Percentiles rank a stretch among this genome's conserved stretches.
These are phyloP conservation scores for Australoheros facetus DNA, from an alignment of 2,797 vertebrate species.

Conservation along the genomic window DNA sequence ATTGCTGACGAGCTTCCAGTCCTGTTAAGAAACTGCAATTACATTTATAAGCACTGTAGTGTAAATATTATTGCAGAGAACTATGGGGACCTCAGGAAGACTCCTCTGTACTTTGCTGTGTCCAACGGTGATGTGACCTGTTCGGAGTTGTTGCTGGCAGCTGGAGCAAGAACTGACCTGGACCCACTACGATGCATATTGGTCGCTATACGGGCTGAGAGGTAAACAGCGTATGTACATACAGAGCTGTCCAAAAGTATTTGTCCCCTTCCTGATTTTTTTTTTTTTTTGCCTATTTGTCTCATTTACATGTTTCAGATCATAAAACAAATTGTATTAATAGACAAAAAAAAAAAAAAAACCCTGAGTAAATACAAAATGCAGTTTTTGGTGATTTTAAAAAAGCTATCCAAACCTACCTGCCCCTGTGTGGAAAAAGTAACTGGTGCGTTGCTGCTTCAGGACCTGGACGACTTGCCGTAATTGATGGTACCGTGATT, in stretches of 20 bases:
- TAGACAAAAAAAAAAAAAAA: background rate
- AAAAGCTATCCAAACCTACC: background rate
- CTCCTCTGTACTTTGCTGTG: constrained; percentile 83
- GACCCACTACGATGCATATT: constrained; percentile 88
- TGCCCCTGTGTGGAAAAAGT: background rate
- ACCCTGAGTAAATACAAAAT: background rate
- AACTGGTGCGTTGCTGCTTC: too few relatives aligned
- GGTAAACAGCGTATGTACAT: constrained; percentile 25
- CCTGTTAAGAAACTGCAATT: background rate
- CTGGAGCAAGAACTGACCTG: constrained; percentile 83
- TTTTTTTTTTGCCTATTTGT: background rate
- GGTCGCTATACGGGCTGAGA: constrained; percentile 84
- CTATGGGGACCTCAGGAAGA: constrained; percentile 85
- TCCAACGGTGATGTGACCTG: constrained; percentile 86
- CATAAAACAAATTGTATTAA: background rate
- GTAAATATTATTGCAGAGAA: constrained; percentile 61
- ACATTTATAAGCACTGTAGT: background rate
- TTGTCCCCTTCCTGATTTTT: background rate
- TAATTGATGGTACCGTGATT: too few relatives aligned
- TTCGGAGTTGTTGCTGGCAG: constrained; percentile 81
- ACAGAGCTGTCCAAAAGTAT: background rate
- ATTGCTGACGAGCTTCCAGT: background rate
- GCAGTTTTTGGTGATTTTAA: background rate
- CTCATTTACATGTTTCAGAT: background rate
- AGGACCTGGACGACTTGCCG: too few relatives aligned